Percentiles rank a stretch among this genome's conserved stretches.
phyloP scores from a whole-genome alignment of 2,888 invertebrate genomes.

The Spisula solida region DNA sequence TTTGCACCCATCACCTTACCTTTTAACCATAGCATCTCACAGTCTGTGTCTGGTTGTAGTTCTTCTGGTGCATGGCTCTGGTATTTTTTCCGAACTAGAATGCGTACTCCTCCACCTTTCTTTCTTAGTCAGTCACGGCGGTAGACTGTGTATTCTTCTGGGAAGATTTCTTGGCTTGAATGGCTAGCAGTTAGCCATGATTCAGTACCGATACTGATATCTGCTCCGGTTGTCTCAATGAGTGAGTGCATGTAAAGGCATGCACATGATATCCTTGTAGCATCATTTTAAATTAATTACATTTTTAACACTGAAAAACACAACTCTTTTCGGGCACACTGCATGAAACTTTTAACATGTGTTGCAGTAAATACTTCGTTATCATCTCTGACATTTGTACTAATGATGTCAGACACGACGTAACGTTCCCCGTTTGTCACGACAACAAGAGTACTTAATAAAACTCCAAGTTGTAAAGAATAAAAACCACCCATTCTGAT shows the following conservation, averaged over 20 bases:
- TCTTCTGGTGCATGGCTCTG: too few species aligned
- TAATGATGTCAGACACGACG: neutral
- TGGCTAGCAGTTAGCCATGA: conserved; percentile 31
- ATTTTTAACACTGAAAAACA: too few species aligned
- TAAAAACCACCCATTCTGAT: too few species aligned
- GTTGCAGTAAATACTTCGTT: neutral
- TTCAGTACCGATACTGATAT: conserved; percentile 44
- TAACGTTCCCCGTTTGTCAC: neutral
- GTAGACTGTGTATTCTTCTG: conserved; percentile 21
- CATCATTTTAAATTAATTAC: too few species aligned
- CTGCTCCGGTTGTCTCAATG: conserved; percentile 22
- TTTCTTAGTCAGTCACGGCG: conserved; percentile 24
- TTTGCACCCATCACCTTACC: too few species aligned
- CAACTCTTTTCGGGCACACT: neutral
- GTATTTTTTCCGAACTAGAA: too few species aligned
- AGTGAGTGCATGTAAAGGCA: conserved; percentile 16
- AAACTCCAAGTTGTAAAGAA: neutral
- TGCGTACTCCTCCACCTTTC: too few species aligned
- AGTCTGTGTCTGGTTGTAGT: too few species aligned
- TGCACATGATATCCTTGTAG: too few species aligned
- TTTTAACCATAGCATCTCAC: too few species aligned
- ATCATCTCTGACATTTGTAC: neutral
- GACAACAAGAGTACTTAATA: neutral
- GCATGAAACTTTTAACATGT: neutral
- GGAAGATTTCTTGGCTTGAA: conserved; percentile 31